phyloP scores from a whole-genome alignment of 2,113 vertebrate species.

The Paralichthys olivaceus region DNA sequence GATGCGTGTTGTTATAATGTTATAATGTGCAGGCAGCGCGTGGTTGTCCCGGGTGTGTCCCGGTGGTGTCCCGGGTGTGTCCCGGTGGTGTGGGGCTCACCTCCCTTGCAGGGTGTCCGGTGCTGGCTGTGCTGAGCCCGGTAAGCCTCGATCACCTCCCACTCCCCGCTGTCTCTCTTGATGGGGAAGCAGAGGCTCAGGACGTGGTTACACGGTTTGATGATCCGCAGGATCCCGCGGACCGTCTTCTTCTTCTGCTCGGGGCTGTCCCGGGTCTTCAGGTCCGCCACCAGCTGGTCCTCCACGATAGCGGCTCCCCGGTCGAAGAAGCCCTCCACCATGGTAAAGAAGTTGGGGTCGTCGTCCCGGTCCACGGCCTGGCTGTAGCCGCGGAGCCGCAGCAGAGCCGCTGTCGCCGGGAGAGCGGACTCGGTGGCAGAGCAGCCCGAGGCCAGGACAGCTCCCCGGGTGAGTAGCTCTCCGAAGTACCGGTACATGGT shows the following conservation, averaged over 20 bases:
- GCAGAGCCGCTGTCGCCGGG: conserved; percentile 55
- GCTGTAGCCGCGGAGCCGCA: conserved; percentile 85
- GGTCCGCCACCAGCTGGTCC: conserved; percentile 91
- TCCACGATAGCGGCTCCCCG: conserved; percentile 93
- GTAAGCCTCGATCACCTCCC: conserved; percentile 95
- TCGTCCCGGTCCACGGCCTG: conserved; percentile 83
- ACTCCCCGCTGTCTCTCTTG: conserved; percentile 92
- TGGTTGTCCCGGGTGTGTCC: too few relatives aligned
- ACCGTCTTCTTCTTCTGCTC: conserved; percentile 91
- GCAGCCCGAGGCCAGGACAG: conserved; percentile 65
- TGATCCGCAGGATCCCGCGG: conserved; percentile 92
- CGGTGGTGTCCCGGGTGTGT: too few relatives aligned
- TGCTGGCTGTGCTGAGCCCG: conserved; percentile 97
- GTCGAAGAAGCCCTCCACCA: conserved; percentile 98
- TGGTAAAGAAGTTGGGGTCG: conserved; percentile 96
- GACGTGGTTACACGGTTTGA: conserved; percentile 97
- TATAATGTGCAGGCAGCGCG: too few relatives aligned
- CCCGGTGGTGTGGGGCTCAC: conserved; percentile 14
- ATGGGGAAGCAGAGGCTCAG: conserved; percentile 92
- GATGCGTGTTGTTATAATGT: too few relatives aligned
- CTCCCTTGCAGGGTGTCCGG: conserved; percentile 94
- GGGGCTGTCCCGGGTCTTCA: conserved; percentile 87
- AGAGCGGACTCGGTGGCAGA: conserved; percentile 47
- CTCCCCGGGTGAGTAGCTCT: conserved; percentile 83
- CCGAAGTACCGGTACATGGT: conserved; percentile 89